Evolutionary conservation across 2,888 invertebrate species (phyloP), one percentile per base, ranked within the genome.

Genomic region (Parthenolecanium corni): DNA sequence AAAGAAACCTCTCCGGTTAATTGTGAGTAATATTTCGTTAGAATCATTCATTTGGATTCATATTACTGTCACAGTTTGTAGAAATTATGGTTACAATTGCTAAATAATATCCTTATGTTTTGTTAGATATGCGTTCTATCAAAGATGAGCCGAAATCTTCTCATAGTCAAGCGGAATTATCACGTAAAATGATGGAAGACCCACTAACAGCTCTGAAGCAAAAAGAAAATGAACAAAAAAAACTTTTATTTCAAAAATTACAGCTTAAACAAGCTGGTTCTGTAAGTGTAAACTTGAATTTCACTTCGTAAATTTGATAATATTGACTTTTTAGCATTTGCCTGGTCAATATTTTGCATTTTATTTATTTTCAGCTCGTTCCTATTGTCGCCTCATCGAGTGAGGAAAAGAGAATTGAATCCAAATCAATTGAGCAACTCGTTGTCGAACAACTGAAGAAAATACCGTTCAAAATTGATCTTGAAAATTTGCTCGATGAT

Each of bases 151-250:
- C 16, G 11, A 14, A 14, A 14, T 25, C 61, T 12, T 49, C 61
- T 14, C 51, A 61, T 3, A 51, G 40, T 40, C 54, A 63, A 23
- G 44, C 46, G 12, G 63, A 63, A 9, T 18, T 24, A 0, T 53
- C 46, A 14, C 24, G 53, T 46, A 53, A 47, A 21, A 44, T 31
- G 16, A 16, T 40, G 12, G 63, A 63, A 38, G 63, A 63, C 23
- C 63, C 63, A 3, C 44, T 63, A n/a, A 54, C 53, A 2, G 6
- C 24, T n/a, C 24, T 63, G 3, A 53, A 47, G 36, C 44, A 54
- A 47, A 63, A 63, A 31, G 63, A 63, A 63, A 40, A 36, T 3
- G 63, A 63, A 54, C 24, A 47, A 23, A 53, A 52, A 23, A 63
- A 63, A 63, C 25, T 53, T 21, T 40, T 63, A 0, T 38, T 47